Base-by-base conservation (phyloP, 1,140 invertebrate genomes). In the Cydia strobilella region DNA sequence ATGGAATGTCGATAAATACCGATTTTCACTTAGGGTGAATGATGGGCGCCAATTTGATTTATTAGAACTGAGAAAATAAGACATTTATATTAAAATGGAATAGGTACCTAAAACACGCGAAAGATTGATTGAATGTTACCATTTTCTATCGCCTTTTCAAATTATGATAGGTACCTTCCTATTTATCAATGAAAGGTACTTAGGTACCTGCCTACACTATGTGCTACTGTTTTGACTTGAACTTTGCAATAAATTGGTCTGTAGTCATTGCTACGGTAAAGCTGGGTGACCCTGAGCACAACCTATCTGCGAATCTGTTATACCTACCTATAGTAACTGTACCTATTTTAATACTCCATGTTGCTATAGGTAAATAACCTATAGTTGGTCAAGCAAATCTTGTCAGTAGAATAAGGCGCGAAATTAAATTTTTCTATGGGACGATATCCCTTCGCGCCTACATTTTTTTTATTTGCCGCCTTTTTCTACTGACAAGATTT, bases 181-280 rank as follows among this genome's bases (percentile, higher is more conserved):
- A 39, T 45, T 12, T 45, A 45, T 45, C 42, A 45, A 45, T 15
- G 42, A 45, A 15, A 45, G 13, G 39, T 42, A 42, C 1, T 42
- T 42, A 42, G 48, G 51, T 18, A 20, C 51, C 51, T 54, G 20
- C 51, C 51, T 54, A 18, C 7, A 18, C 20, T 18, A 54, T 18
- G 15, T n/a, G 15, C 5, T 18, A 15, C 27, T 51, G 12, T 51
- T 51, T 81, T 90, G 84, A 87, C 83, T 86, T 88, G 88, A 88
- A 86, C 79, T 80, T 77, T 84, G 84, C n/a, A n/a, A 18, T 18
- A 54, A 85, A 88, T 84, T 86, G 86, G 84, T 81, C 80, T 81
- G 83, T 86, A 86, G 80, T 80, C 82, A 80, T 79, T 79, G 80
- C 86, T 85, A 76, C 82, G 78, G 31, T 31, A 31, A 31, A 73